These are phyloP conservation scores for Muscidifurax raptorellus DNA, from an alignment of 1,140 invertebrate species.

Conservation along the genomic window DNA sequence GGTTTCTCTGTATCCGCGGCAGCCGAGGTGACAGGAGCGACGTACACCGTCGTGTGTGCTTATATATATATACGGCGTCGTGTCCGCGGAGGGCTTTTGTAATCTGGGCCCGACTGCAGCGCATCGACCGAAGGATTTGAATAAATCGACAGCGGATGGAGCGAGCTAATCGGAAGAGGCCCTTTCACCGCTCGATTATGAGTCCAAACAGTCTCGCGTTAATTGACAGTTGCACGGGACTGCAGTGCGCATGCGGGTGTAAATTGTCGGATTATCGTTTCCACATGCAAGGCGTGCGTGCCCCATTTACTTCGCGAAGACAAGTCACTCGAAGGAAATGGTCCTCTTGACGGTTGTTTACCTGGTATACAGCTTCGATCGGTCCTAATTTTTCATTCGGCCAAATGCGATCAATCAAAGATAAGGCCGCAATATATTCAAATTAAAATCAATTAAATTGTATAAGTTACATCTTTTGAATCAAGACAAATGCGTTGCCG, in stretches of 20 bases:
- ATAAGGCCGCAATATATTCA: neutral
- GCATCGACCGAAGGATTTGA: slow-evolving; percentile 35
- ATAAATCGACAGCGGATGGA: slow-evolving; percentile 42
- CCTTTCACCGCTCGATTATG: neutral
- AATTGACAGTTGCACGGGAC: slow-evolving; percentile 18
- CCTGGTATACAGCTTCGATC: too few relatives aligned
- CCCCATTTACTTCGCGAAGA: neutral
- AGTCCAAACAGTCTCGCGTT: slow-evolving; percentile 7
- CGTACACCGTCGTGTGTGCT: neutral
- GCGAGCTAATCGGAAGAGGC: slow-evolving; percentile 32
- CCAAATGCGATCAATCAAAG: neutral
- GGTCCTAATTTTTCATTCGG: too few relatives aligned
- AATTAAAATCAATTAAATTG: slow-evolving; percentile 22
- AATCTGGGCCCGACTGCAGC: slow-evolving; percentile 30
- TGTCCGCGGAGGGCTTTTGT: neutral
- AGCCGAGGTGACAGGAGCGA: neutral
- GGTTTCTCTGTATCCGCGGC: slow-evolving; percentile 35
- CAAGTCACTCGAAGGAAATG: neutral
- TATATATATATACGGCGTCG: neutral
- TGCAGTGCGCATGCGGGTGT: neutral
- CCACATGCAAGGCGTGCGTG: neutral
- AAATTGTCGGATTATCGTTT: slow-evolving; percentile 21
- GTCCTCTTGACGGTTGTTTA: too few relatives aligned
- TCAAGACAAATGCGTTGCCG: neutral
- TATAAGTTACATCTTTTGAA: neutral